These are phyloP conservation scores for Lates calcarifer DNA, from an alignment of 2,113 vertebrate genomes.

Conservation along the genomic window DNA sequence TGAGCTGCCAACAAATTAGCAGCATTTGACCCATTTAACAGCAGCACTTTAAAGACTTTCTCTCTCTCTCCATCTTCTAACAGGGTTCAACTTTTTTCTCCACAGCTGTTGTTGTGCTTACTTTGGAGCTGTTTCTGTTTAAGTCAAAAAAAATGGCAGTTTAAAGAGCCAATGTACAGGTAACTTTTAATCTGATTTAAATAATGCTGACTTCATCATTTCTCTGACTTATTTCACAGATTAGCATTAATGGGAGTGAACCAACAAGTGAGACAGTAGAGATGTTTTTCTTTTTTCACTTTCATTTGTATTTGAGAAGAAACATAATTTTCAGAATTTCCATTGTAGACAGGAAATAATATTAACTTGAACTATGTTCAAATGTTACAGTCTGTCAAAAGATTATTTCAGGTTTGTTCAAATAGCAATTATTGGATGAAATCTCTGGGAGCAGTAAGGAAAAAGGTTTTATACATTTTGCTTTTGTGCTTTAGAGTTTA, in stretches of 20 bases:
- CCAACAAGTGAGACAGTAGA: neutral
- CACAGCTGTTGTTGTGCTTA: constrained; percentile 8
- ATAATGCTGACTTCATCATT: constrained; percentile 48
- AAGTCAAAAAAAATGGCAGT: constrained; percentile 4
- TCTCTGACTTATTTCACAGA: constrained; percentile 42
- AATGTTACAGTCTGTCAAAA: neutral
- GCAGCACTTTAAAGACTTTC: constrained; percentile 8
- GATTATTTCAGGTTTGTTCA: neutral
- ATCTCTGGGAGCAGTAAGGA: neutral
- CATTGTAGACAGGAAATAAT: too few relatives aligned
- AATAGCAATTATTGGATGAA: neutral
- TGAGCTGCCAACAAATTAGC: constrained; percentile 50
- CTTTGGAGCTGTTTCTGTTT: neutral
- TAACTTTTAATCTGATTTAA: constrained; percentile 48
- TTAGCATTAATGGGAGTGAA: constrained; percentile 20
- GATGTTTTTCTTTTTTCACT: neutral
- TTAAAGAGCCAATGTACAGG: constrained; percentile 21
- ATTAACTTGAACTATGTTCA: neutral
- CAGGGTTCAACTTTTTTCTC: constrained; percentile 8
- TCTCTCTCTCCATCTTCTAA: neutral
- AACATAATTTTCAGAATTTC: too few relatives aligned
- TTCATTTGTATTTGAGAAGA: neutral
- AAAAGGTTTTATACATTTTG: neutral
- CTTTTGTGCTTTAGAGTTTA: neutral
- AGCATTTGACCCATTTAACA: constrained; percentile 51